Base-by-base conservation (phyloP, 37 sponge, comb jelly and placozoan species). In the Aphrocallistes beatrix region DNA sequence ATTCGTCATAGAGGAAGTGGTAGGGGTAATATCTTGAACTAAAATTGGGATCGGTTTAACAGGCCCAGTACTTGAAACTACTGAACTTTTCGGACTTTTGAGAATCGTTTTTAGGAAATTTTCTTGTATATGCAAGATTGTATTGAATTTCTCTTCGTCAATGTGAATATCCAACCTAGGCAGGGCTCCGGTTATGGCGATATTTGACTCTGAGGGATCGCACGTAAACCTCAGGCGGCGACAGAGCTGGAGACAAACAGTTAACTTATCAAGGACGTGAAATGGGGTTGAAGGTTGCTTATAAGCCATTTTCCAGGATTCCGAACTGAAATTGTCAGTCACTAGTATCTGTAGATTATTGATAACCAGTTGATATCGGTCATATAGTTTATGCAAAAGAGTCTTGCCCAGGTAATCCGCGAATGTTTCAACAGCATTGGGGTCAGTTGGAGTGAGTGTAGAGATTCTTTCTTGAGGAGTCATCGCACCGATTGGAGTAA, bases 161-260 rank as follows among this genome's bases (percentile, higher is more conserved):
- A 60, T 60, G n/a, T 60, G 75, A 28, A 60, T 60, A 60, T 60
- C 75, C 34, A 60, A 28, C 75, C 75, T 60, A 30, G 75, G 75
- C n/a, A 60, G 34, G 32, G 75, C 75, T 28, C 75, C 75, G 8
- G 75, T 60, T 32, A 60, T 60, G n/a, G 75, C 75, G 34, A 60
- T 60, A 60, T 60, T 60, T 3, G 75, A 60, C 75, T 60, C 75
- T 25, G 75, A 60, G n/a, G 75, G 75, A 13, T 60, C 75, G n/a
- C 75, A 60, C n/a, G 75, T 60, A 30, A 60, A 60, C n/a, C 21
- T 60, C 75, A 60, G 21, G 1, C 75, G 10, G 28, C 75, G 25
- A 60, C 75, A 60, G 28, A 60, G 75, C 75, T 60, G 75, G 6
- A 60, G 21, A 13, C 75, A 25, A 60, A 60, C 75, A 6, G 75